Evolutionary conservation across 2,113 vertebrate species (phyloP).

Genomic region (Sinocyclocheilus anophthalmus): DNA sequence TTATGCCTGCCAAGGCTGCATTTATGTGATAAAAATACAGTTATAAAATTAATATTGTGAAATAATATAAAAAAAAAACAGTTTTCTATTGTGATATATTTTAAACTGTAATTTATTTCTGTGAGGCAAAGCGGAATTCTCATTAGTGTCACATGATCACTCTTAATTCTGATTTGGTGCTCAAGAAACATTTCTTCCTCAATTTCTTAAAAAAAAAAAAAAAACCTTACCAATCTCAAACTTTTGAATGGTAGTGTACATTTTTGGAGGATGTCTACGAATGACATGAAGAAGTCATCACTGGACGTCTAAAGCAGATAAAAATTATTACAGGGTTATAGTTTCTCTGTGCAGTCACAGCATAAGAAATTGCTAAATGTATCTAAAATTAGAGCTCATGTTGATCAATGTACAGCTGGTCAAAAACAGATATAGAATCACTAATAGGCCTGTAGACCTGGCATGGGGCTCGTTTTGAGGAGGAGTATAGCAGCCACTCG

Average conservation of each 20-base stretch:
- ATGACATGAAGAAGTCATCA: too few relatives aligned
- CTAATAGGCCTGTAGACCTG: slow-evolving; percentile 8
- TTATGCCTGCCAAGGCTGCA: neutral
- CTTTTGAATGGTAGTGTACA: neutral
- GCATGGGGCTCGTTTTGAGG: neutral
- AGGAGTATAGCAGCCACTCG: slow-evolving; percentile 51
- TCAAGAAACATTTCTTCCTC: too few relatives aligned
- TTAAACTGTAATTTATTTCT: too few relatives aligned
- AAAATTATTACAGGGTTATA: neutral
- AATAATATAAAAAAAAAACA: neutral
- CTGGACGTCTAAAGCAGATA: neutral
- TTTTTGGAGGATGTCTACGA: too few relatives aligned
- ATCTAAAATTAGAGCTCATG: neutral
- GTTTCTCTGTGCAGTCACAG: neutral
- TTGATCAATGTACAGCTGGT: neutral
- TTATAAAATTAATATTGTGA: neutral
- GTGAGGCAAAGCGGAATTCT: too few relatives aligned
- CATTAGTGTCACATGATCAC: too few relatives aligned
- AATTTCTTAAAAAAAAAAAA: too few relatives aligned
- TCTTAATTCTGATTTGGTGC: too few relatives aligned
- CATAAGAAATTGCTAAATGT: neutral
- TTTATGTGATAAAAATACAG: neutral
- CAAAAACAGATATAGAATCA: neutral
- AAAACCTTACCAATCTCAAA: too few relatives aligned
- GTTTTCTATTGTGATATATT: too few relatives aligned